Percentiles rank a stretch among this genome's conserved stretches.
Conservation (phyloP, 2,113 vertebrate genomes). For the Andinoacara biseriatus region DNA sequence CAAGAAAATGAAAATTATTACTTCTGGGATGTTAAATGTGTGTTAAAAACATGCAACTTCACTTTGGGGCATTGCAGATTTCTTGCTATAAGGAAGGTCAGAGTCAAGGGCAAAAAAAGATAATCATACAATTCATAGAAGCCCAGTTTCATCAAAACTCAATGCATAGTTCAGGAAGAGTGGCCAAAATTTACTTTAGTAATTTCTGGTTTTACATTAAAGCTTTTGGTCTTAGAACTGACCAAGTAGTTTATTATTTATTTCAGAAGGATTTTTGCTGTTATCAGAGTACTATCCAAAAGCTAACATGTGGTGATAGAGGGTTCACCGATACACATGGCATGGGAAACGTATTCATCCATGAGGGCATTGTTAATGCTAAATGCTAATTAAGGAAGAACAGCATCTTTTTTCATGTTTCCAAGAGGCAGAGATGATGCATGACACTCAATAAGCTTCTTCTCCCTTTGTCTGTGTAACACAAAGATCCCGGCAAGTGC, state of each 20-base stretch:
- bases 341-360: background rate
- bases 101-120: no score
- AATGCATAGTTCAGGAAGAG: background rate
- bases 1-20: background rate
- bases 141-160: background rate
- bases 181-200: background rate
- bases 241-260: background rate
- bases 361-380: background rate
- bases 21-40: background rate
- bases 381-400: background rate
- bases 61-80: background rate
- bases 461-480: background rate
- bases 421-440: background rate
- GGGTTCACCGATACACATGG: background rate
- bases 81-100: background rate
- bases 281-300: background rate
- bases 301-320: background rate
- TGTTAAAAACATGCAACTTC: background rate
- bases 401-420: background rate
- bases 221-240: background rate
- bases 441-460: background rate
- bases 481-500: background rate
- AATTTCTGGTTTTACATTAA: background rate
- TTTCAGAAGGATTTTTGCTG: background rate
- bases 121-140: no score